Base-by-base conservation (phyloP, 2,888 invertebrate genomes). In the Dryobotodes eremita region DNA sequence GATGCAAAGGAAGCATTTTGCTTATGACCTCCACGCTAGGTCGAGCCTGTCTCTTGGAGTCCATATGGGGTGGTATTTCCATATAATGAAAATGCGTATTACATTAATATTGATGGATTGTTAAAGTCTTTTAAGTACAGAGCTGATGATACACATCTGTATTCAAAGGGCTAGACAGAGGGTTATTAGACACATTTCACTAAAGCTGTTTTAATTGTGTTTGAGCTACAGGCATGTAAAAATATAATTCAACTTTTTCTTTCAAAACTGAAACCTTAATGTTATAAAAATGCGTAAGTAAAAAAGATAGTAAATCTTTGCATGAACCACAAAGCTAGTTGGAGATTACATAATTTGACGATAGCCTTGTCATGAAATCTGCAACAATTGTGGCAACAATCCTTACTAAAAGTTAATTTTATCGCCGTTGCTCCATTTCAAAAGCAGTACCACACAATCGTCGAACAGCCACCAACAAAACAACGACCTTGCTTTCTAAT, bases 401-500 rank as follows among this genome's bases (percentile, higher is more conserved):
- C 2, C 2, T 2, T 46, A 77, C 36, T 15, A 36, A 53, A 53
- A 55, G 31, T 53, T 59, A 0, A 42, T 53, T 66, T 77, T 53
- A 55, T 36, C n/a, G 23, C 36, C 10, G 23, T 81, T 82, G 70
- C 70, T 64, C 59, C 42, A 77, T 66, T 94, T 95, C 95, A 91
- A 95, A 77, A 95, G 93, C 94, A 91, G 91, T 10, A 10, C 17
- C 92, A 93, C 68, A 69, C 72, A 26, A 62, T 62, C 23, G 85
- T 90, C 89, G 91, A 92, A 91, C 61, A 31, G 36, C 91, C 77
- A 88, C 80, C 82, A 89, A 89, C 91, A 91, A 92, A 92, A 90
- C 89, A 89, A 89, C 88, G 94, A 94, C 96, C 96, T 96, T 96
- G 95, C 96, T 96, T 96, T 96, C 96, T 95, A 96, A 95, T 92